Percentiles rank a stretch among this genome's conserved stretches.
These are phyloP conservation scores for Gymnosoma rotundatum DNA, from an alignment of 2,888 invertebrate species.

Conservation along the genomic window DNA sequence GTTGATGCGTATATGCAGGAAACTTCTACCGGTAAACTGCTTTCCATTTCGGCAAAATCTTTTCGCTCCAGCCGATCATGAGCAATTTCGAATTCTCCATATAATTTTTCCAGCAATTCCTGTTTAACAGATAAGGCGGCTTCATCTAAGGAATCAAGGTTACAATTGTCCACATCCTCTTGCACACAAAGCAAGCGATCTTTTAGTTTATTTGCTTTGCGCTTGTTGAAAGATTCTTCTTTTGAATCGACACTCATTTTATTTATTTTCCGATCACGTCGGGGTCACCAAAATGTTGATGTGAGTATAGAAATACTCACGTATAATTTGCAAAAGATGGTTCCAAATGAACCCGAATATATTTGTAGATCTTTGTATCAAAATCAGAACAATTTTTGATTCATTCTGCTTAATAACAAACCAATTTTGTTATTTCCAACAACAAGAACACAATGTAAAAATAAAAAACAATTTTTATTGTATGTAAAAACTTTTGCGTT, in stretches of 20 bases:
- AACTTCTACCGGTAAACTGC: background rate
- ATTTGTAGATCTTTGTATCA: no score
- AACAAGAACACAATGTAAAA: no score
- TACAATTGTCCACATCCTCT: background rate
- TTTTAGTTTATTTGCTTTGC: constrained; percentile 7
- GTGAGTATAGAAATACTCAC: no score
- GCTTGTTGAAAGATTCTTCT: constrained; percentile 8
- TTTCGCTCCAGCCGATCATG: constrained; percentile 23
- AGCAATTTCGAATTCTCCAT: constrained; percentile 13
- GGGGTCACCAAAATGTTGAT: constrained; percentile 21
- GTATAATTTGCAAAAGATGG: no score
- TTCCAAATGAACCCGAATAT: no score
- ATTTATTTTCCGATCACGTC: constrained; percentile 6
- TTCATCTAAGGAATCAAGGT: background rate
- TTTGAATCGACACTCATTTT: background rate
- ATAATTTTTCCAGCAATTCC: constrained; percentile 10
- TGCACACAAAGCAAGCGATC: background rate
- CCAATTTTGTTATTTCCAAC: no score
- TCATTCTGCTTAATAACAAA: no score
- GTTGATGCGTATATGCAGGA: background rate
- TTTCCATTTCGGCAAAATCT: constrained; percentile 36
- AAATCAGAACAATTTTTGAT: no score
- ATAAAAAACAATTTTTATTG: no score
- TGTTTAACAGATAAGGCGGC: background rate
- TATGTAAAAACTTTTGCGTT: no score